A percentile compares a stretch with the other conserved stretches of the same genome.
These are phyloP conservation scores for Protophormia terraenovae DNA, from an alignment of 2,888 invertebrate species.

Conservation along the genomic window DNA sequence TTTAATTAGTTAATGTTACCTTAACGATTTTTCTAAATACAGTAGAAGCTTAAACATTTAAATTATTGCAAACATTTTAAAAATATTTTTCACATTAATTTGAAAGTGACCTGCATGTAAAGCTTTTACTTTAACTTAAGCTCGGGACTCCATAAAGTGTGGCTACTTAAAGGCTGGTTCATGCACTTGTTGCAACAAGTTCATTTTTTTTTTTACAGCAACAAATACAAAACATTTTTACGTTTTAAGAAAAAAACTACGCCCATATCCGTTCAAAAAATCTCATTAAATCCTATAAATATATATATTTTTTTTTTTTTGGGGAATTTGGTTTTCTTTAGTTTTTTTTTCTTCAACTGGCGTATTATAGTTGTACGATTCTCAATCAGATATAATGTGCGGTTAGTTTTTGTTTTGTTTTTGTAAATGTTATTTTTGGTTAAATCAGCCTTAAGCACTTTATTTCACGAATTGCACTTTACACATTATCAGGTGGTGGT, in stretches of 20 bases:
- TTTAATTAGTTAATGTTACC: conserved; percentile 58
- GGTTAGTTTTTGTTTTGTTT: conserved; percentile 36
- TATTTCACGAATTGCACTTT: conserved; percentile 63
- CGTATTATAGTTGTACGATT: background rate
- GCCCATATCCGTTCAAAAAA: conserved; percentile 55
- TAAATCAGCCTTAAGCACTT: conserved; percentile 58
- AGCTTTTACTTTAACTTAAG: conserved; percentile 30
- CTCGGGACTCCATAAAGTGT: background rate
- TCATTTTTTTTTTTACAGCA: conserved; percentile 22
- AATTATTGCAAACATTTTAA: background rate
- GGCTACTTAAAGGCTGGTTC: conserved; percentile 19
- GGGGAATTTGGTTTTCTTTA: conserved; percentile 17
- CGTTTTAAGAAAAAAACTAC: conserved; percentile 34
- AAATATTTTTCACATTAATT: too few relatives aligned
- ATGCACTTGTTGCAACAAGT: conserved; percentile 57
- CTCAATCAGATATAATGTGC: conserved; percentile 57
- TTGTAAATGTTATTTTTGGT: background rate
- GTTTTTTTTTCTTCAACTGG: background rate
- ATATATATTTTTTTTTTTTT: conserved; percentile 13
- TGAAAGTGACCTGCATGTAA: background rate
- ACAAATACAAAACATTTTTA: conserved; percentile 22
- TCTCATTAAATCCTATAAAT: conserved; percentile 61
- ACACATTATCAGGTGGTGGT: conserved; percentile 63
- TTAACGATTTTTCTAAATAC: conserved; percentile 18
- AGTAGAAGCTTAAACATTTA: conserved; percentile 1